Evolutionary conservation across 2,113 vertebrate species (phyloP).

Genomic region (Phrynocephalus versicolor): DNA sequence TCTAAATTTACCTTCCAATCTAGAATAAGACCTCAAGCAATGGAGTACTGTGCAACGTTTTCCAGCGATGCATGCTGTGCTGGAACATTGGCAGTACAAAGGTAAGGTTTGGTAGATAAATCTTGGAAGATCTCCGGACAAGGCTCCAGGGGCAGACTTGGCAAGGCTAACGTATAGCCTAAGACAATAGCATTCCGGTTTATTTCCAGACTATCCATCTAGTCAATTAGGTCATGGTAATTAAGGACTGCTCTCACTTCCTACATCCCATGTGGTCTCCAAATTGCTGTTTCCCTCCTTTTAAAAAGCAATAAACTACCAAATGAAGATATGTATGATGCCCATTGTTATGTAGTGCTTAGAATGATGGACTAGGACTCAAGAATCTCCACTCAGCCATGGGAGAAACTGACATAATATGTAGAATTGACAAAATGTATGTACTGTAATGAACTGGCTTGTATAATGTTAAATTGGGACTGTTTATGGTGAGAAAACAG

Average conservation of each 20-base stretch:
- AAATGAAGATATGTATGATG: neutral
- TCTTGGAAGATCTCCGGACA: neutral
- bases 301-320: neutral
- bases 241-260: neutral
- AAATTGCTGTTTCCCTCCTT: neutral
- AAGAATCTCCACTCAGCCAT: too few species aligned
- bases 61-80: neutral
- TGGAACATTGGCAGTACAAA: neutral
- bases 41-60: neutral
- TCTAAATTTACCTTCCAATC: neutral
- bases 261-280: neutral
- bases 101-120: conserved; percentile 4
- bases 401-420: too few species aligned
- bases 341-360: neutral
- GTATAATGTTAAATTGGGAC: too few species aligned
- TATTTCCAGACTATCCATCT: neutral
- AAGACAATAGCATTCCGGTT: neutral
- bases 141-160: neutral
- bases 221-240: neutral
- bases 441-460: too few species aligned
- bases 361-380: too few species aligned
- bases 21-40: neutral
- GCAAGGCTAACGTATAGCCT: neutral
- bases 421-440: too few species aligned
- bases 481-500: too few species aligned